Evolutionary conservation across 2,113 vertebrate species (phyloP).

Genomic region (Scartelaos histophorus): DNA sequence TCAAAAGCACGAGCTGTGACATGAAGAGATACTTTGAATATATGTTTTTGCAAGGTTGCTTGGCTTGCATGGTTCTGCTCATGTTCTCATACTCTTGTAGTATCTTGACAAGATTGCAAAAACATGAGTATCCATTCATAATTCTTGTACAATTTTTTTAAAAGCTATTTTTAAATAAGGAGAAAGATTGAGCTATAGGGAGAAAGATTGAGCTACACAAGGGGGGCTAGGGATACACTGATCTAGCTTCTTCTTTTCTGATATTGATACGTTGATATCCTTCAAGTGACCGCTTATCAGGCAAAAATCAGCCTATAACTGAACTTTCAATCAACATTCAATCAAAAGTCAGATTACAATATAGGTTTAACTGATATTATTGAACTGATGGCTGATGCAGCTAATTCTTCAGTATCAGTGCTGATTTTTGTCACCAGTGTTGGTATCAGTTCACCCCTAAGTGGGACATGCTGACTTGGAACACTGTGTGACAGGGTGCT

Average conservation of each 20-base stretch:
- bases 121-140: background rate
- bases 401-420: no score
- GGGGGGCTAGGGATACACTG: no score
- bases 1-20: background rate
- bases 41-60: background rate
- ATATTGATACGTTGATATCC: no score
- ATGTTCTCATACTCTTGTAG: background rate
- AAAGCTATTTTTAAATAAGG: background rate
- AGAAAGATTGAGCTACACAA: background rate
- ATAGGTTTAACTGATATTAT: no score
- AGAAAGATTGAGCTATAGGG: background rate
- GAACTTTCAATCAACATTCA: no score
- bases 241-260: no score
- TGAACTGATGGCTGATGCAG: no score
- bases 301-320: no score
- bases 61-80: background rate
- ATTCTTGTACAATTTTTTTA: background rate
- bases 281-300: no score
- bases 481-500: background rate
- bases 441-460: no score
- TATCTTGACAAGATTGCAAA: background rate
- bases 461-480: background rate
- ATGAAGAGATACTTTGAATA: background rate
- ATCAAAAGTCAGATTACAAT: no score
- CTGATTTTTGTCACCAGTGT: no score